phyloP scores from a whole-genome alignment of 2,113 vertebrate genomes.

The Halcyon malimbica region DNA sequence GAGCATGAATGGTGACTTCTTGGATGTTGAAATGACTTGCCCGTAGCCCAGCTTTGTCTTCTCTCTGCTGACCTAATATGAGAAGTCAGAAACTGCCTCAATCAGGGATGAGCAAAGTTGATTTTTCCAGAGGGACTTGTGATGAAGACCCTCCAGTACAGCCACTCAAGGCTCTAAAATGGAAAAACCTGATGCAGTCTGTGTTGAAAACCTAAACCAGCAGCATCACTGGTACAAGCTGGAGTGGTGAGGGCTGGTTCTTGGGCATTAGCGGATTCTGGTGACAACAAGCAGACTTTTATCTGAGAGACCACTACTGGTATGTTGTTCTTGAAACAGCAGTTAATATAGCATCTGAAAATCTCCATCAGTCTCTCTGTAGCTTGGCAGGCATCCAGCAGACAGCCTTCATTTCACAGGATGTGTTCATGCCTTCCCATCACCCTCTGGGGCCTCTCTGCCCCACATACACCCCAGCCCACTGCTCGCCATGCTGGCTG shows the following conservation, averaged over 20 bases:
- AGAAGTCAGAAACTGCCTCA: not conserved
- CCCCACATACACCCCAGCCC: not conserved
- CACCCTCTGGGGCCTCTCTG: not conserved
- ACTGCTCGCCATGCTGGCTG: not conserved
- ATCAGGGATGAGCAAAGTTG: not conserved
- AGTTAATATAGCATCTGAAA: not conserved
- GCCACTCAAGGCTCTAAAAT: not conserved
- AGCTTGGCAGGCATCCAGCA: not conserved
- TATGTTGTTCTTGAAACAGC: not conserved
- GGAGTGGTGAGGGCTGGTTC: not conserved
- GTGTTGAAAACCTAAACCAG: not conserved
- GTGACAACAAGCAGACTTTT: not conserved
- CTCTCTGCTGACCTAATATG: not conserved
- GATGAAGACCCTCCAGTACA: not conserved
- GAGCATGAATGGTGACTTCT: not conserved
- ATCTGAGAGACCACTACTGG: not conserved
- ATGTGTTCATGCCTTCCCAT: not conserved
- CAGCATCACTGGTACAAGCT: not conserved
- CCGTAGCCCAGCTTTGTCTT: not conserved
- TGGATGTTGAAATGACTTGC: fast-evolving
- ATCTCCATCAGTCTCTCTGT: not conserved
- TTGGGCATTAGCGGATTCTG: not conserved
- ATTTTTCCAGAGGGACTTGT: not conserved
- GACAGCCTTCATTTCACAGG: not conserved
- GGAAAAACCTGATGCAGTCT: not conserved